Percentiles rank a stretch among this genome's conserved stretches.
Evolutionary conservation across 2,888 invertebrate genomes (phyloP).

Genomic region (Agriopis aurantiaria): DNA sequence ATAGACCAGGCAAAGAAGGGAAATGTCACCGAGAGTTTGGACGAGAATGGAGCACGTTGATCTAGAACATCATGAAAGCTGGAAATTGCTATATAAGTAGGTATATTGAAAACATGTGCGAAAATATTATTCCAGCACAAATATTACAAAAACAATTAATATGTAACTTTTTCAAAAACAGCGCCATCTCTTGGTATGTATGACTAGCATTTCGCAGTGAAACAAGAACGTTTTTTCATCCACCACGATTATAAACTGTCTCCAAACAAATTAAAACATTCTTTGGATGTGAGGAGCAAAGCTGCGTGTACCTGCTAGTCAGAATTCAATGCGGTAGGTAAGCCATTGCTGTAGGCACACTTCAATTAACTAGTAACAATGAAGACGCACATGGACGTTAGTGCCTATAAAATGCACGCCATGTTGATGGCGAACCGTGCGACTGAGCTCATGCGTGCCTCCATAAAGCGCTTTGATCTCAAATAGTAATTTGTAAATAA

Average conservation of each 20-base stretch:
- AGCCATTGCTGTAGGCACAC: slow-evolving; percentile 16
- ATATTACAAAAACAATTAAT: too few species aligned
- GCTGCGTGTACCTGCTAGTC: neutral
- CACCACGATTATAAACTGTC: neutral
- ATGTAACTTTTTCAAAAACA: too few species aligned
- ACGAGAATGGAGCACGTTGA: too few species aligned
- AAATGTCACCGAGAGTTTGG: too few species aligned
- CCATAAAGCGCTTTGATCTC: slow-evolving; percentile 1
- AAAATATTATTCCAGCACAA: too few species aligned
- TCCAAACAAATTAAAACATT: neutral
- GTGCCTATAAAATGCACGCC: slow-evolving; percentile 24
- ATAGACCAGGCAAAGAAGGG: too few species aligned
- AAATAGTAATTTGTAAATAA: neutral
- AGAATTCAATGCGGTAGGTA: slow-evolving; percentile 23
- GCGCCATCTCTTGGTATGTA: too few species aligned
- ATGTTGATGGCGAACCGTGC: slow-evolving; percentile 1
- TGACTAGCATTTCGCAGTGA: too few species aligned
- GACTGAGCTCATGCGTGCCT: slow-evolving; percentile 1
- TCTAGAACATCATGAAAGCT: too few species aligned
- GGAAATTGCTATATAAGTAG: too few species aligned
- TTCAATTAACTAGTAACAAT: slow-evolving; percentile 14
- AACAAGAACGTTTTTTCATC: neutral
- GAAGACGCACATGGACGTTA: slow-evolving; percentile 20
- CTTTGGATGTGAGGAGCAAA: neutral
- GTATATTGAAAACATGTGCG: too few species aligned